A percentile compares a stretch with the other conserved stretches of the same genome.
Evolutionary conservation across 2,797 vertebrate species (phyloP).

Genomic region (Galaxias olidus): DNA sequence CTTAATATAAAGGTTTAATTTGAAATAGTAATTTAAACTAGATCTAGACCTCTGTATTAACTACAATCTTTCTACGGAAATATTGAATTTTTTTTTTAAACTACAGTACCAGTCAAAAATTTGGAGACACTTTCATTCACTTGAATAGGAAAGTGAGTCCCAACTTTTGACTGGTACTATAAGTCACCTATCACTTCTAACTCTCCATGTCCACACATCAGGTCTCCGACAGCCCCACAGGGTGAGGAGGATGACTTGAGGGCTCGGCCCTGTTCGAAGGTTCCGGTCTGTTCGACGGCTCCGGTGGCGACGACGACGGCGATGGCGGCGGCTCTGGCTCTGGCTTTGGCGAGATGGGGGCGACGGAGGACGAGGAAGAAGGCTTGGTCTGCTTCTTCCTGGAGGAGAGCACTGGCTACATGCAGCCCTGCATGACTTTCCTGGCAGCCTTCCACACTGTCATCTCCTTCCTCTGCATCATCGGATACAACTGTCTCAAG

Average conservation of each 20-base stretch:
- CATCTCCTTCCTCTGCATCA: slow-evolving; percentile 93
- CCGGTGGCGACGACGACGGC: slow-evolving; percentile 47
- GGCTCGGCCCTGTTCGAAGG: slow-evolving; percentile 75
- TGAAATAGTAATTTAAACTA: too few relatives aligned
- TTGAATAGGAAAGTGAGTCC: too few relatives aligned
- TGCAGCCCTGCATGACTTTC: slow-evolving; percentile 85
- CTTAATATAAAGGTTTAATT: too few relatives aligned
- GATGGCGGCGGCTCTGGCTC: slow-evolving; percentile 57
- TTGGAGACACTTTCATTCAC: too few relatives aligned
- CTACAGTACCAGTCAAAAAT: too few relatives aligned
- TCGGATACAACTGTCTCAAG: slow-evolving; percentile 97
- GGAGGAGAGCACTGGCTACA: slow-evolving; percentile 96
- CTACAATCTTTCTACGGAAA: too few relatives aligned
- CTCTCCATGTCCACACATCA: slow-evolving; percentile 73
- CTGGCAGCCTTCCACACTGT: slow-evolving; percentile 85
- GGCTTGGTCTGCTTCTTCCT: slow-evolving; percentile 86
- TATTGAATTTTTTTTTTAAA: too few relatives aligned
- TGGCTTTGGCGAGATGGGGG: slow-evolving; percentile 73
- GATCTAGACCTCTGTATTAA: too few relatives aligned
- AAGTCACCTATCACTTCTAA: background rate
- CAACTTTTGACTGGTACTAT: too few relatives aligned
- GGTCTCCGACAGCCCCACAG: slow-evolving; percentile 85
- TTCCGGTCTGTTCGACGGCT: slow-evolving; percentile 64
- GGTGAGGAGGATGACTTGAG: slow-evolving; percentile 79
- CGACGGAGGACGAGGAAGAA: slow-evolving; percentile 87